phyloP scores from a whole-genome alignment of 2,888 invertebrate species.

The Machimus rusticus region DNA sequence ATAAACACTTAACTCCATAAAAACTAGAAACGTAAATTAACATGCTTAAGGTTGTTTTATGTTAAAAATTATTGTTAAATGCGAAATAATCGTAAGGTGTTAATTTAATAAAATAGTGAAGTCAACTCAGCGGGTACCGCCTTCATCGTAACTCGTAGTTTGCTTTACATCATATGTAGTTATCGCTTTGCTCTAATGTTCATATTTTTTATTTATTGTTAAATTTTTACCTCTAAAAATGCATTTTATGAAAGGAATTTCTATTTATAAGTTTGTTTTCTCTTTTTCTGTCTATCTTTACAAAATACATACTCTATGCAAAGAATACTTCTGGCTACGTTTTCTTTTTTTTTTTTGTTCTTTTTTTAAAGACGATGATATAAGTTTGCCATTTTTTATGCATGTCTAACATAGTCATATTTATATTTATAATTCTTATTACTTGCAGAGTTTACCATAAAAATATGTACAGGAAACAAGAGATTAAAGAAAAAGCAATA shows the following conservation, averaged over 20 bases:
- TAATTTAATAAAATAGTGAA: background rate
- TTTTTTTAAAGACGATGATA: background rate
- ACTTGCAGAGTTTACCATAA: background rate
- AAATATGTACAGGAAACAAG: background rate
- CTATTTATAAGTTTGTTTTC: background rate
- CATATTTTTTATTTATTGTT: background rate
- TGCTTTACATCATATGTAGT: background rate
- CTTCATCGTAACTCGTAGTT: background rate
- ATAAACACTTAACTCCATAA: background rate
- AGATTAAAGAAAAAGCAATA: background rate
- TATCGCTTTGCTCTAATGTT: background rate
- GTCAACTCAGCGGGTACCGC: background rate
- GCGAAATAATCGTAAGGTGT: background rate
- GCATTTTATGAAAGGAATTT: background rate
- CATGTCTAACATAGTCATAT: background rate
- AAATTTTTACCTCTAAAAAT: background rate
- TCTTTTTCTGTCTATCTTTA: background rate
- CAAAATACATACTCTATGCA: background rate
- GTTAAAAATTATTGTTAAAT: background rate
- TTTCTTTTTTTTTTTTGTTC: background rate
- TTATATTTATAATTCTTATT: background rate
- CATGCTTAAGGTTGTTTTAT: background rate
- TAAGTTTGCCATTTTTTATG: background rate
- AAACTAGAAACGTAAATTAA: background rate
- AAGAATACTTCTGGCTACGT: background rate